Evolutionary conservation across 2,113 vertebrate species (phyloP).

Genomic region (Arothron firmamentum): DNA sequence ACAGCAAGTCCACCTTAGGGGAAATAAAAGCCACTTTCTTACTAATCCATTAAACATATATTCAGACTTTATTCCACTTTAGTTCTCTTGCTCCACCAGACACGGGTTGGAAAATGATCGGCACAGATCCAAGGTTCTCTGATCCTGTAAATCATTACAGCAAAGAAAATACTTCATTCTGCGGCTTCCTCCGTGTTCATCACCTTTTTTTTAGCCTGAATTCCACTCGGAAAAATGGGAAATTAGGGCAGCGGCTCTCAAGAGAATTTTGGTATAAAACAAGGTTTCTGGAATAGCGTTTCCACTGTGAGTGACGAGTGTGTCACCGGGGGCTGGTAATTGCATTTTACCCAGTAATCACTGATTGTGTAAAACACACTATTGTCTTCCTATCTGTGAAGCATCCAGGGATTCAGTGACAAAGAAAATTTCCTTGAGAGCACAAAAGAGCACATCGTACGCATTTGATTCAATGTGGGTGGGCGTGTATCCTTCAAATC

Average conservation of each 20-base stretch:
- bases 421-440: conserved; percentile 6
- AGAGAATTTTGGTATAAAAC: conserved; percentile 60
- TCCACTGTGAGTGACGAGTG: conserved; percentile 43
- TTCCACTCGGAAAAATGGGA: conserved; percentile 61
- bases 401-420: conserved; percentile 6
- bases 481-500: not conserved
- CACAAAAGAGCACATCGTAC: conserved; percentile 1
- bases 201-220: conserved; percentile 64
- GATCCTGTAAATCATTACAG: conserved; percentile 46
- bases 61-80: not conserved
- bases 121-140: conserved; percentile 28
- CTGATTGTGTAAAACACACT: conserved; percentile 36
- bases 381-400: conserved; percentile 34
- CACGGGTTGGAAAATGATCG: not conserved
- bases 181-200: conserved; percentile 51
- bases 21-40: not conserved
- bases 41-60: not conserved
- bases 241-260: conserved; percentile 70
- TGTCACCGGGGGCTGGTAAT: conserved; percentile 46
- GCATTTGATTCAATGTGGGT: conserved; percentile 7
- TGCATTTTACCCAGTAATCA: conserved; percentile 53
- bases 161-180: conserved; percentile 54
- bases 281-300: conserved; percentile 57
- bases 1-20: not conserved
- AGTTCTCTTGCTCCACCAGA: not conserved